Base-by-base conservation (phyloP, 2,113 vertebrate species). In the Carollia perspicillata region DNA sequence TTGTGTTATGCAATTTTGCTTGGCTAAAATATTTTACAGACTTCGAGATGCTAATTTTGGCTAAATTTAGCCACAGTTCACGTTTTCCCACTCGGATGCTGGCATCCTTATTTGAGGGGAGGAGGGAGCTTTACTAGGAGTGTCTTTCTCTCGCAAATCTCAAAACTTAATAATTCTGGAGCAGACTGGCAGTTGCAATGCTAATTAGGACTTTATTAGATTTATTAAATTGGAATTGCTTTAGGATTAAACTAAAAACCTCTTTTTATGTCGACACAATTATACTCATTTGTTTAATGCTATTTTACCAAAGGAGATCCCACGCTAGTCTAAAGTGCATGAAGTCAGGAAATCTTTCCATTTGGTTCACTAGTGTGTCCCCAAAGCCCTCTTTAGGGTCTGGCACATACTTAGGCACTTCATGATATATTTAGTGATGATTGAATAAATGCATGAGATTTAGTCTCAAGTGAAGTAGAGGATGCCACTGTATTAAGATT, bases 1-100 rank as follows among this genome's bases (percentile, higher is more conserved):
- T 95, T 97, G 96, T 91, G 96, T 97, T 96, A 92, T 93, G 84
- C 93, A 95, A 55, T 97, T 96, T 96, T 68, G 65, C 94, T 93
- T 77, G 89, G 95, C 96, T 97, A 97, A 97, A 97, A 97, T 30
- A 93, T 91, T 71, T 89, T 96, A 95, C 63, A 89, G 69, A 63
- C 74, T 96, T 63, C 35, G 84, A 2, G 84, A 92, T 58, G 72
- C 35, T 94, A 91, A 86, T 97, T 98, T 98, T 81, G 51, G 69
- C 65, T 95, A 92, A 95, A 97, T 96, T 94, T n/a, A 97, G 86
- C 14, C 1, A 60, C 1, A 53, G 35, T 42, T 96, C 83, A 58
- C 0, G 17, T 40, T 68, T 95, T 97, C 95, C 66, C 65, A 69
- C 44, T 71, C 42, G 42, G 92, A 77, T 22, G 55, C 10, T 71